Base-by-base conservation (phyloP, 2,797 vertebrate species). In the Eupleurogrammus muticus region DNA sequence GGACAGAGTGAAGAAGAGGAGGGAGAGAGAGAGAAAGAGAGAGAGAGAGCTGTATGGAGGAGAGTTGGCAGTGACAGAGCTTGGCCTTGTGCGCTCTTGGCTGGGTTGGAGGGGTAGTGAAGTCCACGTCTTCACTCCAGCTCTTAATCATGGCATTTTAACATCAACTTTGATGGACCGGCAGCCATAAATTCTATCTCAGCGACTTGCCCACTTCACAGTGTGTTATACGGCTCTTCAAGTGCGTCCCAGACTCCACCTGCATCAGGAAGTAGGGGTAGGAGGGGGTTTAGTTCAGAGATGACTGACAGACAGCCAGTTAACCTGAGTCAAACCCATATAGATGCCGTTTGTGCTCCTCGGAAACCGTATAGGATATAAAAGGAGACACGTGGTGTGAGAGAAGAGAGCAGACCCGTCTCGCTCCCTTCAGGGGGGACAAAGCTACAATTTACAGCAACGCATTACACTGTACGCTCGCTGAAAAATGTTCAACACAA, bases 101-200 rank as follows among this genome's bases (percentile, higher is more conserved):
- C 80, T 63, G 63, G 79, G 83, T 83, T 49, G 28, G 19, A 50
- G 59, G 65, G 16, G 20, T 48, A 69, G 75, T 65, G 47, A 63
- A 89, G 85, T 86, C 86, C 79, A 49, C 73, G 86, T 86, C 82
- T 88, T 85, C 68, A 77, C 83, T 81, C 73, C 75, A 57, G 87
- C 90, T 90, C 90, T 94, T 93, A 91, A 94, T 94, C 92, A 93
- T 84, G 74, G 80, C 75, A 86, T 84, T 92, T 93, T 93, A 93
- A 91, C 89, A 92, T 93, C 88, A 83, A 72, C 24, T 60, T 86
- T 88, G 91, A 92, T 80, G 83, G 90, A 90, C 80, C 54, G 64
- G 76, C 61, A 47, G 80, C 90, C 75, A 90, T 94, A 94, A 94
- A 94, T 94, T 89, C 73, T 57, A 34, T 83, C 79, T 83, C 85